Conservation (phyloP, 1,140 invertebrate species). For the Drosophila sp. region DNA sequence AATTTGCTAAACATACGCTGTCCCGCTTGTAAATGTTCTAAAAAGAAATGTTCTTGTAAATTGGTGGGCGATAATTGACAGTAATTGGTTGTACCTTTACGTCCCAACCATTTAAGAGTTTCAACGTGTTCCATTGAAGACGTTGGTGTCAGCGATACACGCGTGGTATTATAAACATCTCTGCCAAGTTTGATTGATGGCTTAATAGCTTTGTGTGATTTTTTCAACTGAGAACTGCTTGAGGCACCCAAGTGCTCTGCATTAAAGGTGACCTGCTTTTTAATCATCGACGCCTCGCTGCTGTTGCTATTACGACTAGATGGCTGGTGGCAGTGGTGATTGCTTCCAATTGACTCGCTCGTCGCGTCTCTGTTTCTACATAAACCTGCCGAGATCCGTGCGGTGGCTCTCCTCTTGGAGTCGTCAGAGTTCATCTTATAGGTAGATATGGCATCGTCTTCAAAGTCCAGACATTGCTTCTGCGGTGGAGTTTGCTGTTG, state of each 20-base stretch:
- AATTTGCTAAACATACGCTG: constrained; percentile 66
- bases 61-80: background rate
- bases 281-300: constrained; percentile 54
- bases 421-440: constrained; percentile 5
- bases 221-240: constrained; percentile 8
- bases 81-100: constrained; percentile 39
- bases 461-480: constrained; percentile 3
- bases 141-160: constrained; percentile 25
- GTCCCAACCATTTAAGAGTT: constrained; percentile 43
- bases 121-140: constrained; percentile 46
- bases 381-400: constrained; percentile 7
- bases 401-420: constrained; percentile 18
- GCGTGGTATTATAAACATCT: constrained; percentile 11
- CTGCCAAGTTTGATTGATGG: constrained; percentile 55
- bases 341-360: constrained; percentile 11
- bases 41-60: background rate
- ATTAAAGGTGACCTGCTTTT: constrained; percentile 62
- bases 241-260: constrained; percentile 45
- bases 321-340: constrained; percentile 56
- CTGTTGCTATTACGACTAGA: constrained; percentile 68
- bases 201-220: constrained; percentile 32
- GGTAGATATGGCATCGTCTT: constrained; percentile 34
- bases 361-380: background rate
- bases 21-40: constrained; percentile 62
- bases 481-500: background rate